Evolutionary conservation across 2,113 vertebrate genomes (phyloP), one percentile per base, ranked within the genome.

Genomic region (Anguilla rostrata): DNA sequence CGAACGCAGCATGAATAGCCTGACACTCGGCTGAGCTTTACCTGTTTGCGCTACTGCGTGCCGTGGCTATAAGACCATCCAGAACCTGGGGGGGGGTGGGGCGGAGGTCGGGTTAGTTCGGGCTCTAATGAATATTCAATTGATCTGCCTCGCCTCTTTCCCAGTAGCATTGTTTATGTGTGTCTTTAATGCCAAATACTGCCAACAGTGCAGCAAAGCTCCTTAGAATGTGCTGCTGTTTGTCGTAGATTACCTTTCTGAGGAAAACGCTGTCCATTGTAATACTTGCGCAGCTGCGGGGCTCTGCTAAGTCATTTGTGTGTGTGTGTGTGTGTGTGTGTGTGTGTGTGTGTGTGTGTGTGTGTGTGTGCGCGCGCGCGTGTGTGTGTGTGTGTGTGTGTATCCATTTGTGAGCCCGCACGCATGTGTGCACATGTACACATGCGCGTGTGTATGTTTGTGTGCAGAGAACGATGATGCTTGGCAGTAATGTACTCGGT

Each of bases 251-350:
- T 75, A 75, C 71, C n/a, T 75, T 75, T 29, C 71, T 75, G n/a
- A n/a, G 6, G 5, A 34, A 75, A 34, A 34, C 12, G n/a, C 26
- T 75, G 71, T 75, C 20, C n/a, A 75, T 34, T 75, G n/a, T 75
- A 75, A 75, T 75, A 75, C 9, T 75, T 34, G n/a, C 34, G 9
- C n/a, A 34, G 71, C 20, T 20, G 20, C 20, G 26, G 63, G 26
- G 22, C 63, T 71, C 26, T 71, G 63, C 63, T n/a, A 60, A 60
- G 20, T n/a, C 3, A n/a, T 8, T 26, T 71, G 26, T 29, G 71
- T 75, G 71, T 75, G n/a, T 75, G 71, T 75, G 71, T 75, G 71
- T 29, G 71, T 75, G 71, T n/a, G 71, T 75, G n/a, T 75, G 26
- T 75, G 71, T 75, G 43, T 53, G 49, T 6, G 49, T 53, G 4